phyloP scores from a whole-genome alignment of 2,888 invertebrate species.

The Eupithecia exiguata region DNA sequence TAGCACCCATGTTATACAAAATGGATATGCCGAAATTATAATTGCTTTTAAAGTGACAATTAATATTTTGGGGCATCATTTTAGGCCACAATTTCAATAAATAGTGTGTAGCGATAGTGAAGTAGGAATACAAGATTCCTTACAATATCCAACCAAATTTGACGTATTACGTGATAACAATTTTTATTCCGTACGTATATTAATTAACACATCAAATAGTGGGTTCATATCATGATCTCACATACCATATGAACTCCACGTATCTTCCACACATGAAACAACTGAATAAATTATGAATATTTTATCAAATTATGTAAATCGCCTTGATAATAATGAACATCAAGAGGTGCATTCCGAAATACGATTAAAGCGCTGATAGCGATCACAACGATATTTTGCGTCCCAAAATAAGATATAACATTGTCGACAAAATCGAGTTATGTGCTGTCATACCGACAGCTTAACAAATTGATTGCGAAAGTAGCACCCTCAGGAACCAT shows the following conservation, averaged over 20 bases:
- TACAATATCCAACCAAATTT: neutral
- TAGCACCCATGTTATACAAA: conserved; percentile 74
- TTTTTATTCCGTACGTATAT: neutral
- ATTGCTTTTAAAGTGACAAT: conserved; percentile 53
- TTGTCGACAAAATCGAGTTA: too few relatives aligned
- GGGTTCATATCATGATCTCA: too few relatives aligned
- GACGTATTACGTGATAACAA: neutral
- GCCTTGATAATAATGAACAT: neutral
- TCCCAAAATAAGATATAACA: too few relatives aligned
- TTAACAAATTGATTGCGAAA: too few relatives aligned
- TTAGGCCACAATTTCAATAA: conserved; percentile 51
- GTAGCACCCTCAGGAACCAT: too few relatives aligned
- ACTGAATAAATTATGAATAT: neutral
- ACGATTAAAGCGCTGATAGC: too few relatives aligned
- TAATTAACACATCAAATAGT: neutral
- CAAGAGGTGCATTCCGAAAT: too few relatives aligned
- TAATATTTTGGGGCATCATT: conserved; percentile 51
- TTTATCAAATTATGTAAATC: neutral
- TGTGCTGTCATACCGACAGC: too few relatives aligned
- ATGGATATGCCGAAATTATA: conserved; percentile 65
- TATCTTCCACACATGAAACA: too few relatives aligned
- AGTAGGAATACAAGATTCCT: neutral
- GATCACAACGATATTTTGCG: too few relatives aligned
- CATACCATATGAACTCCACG: too few relatives aligned
- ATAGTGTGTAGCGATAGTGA: conserved; percentile 11